Percentiles rank a stretch among this genome's conserved stretches.
Conservation (phyloP, 1,140 invertebrate species). For the Leptopilina clavipes region DNA sequence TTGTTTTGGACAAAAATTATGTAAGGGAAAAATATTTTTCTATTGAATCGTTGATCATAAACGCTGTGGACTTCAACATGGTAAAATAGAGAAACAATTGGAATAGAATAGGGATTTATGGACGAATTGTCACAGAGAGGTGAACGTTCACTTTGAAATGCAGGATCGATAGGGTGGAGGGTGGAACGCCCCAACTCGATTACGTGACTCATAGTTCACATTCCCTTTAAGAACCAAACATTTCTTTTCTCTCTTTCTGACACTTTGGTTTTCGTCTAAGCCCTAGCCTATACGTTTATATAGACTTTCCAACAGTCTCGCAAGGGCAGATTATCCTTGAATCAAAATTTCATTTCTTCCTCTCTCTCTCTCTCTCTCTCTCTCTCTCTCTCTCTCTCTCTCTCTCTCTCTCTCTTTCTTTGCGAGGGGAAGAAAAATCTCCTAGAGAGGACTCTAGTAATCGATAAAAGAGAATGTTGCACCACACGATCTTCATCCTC, state of each 20-base stretch:
- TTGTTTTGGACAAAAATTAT: too few relatives aligned
- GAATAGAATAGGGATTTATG: not conserved
- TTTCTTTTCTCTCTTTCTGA: not conserved
- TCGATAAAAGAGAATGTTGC: conserved; percentile 30
- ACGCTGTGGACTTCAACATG: too few relatives aligned
- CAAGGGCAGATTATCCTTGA: not conserved
- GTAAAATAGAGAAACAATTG: not conserved
- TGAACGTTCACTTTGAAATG: conserved; percentile 59
- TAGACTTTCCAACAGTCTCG: not conserved
- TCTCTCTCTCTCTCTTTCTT: too few relatives aligned
- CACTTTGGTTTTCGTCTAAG: not conserved
- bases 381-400: too few relatives aligned
- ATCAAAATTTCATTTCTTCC: conserved; percentile 20
- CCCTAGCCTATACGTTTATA: too few relatives aligned
- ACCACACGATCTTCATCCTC: not conserved
- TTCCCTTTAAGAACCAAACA: conserved; percentile 43
- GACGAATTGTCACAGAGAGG: conserved; percentile 23
- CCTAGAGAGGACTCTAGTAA: too few relatives aligned
- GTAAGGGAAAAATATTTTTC: not conserved
- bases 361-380: too few relatives aligned
- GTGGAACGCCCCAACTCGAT: conserved; percentile 64
- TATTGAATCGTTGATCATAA: too few relatives aligned
- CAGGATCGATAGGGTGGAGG: conserved; percentile 68
- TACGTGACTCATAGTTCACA: conserved; percentile 70
- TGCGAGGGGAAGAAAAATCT: not conserved